Evolutionary conservation across 2,888 invertebrate genomes (phyloP).

Genomic region (Agrochola lota): DNA sequence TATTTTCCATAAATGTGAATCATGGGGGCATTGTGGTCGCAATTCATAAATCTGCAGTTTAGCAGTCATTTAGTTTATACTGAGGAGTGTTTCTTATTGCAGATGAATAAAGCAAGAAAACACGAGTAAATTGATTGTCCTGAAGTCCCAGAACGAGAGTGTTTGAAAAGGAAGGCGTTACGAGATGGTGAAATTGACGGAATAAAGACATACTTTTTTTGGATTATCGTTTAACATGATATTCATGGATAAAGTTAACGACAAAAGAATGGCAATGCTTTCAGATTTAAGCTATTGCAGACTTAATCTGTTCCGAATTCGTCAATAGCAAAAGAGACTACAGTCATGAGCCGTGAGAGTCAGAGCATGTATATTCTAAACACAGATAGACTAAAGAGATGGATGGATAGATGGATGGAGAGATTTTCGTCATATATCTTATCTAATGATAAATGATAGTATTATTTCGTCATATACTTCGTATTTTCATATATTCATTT

Average conservation of each 20-base stretch:
- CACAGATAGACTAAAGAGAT: too few relatives aligned
- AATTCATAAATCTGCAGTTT: slow-evolving; percentile 18
- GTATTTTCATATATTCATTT: too few relatives aligned
- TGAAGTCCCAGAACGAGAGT: background rate
- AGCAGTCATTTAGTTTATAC: background rate
- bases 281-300: background rate
- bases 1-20: slow-evolving; percentile 35
- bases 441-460: background rate
- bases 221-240: background rate
- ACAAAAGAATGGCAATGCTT: background rate
- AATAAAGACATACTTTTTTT: background rate
- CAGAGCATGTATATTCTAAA: too few relatives aligned
- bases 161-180: background rate
- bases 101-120: background rate
- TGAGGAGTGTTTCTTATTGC: background rate
- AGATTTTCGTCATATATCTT: background rate
- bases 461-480: background rate
- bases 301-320: background rate
- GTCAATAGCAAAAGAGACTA: background rate
- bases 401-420: too few relatives aligned
- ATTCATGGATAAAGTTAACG: background rate
- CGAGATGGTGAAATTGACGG: background rate
- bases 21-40: slow-evolving; percentile 38
- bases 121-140: background rate
- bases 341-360: too few relatives aligned